Evolutionary conservation across 2,888 invertebrate species (phyloP).

Genomic region (Rhagium mordax): DNA sequence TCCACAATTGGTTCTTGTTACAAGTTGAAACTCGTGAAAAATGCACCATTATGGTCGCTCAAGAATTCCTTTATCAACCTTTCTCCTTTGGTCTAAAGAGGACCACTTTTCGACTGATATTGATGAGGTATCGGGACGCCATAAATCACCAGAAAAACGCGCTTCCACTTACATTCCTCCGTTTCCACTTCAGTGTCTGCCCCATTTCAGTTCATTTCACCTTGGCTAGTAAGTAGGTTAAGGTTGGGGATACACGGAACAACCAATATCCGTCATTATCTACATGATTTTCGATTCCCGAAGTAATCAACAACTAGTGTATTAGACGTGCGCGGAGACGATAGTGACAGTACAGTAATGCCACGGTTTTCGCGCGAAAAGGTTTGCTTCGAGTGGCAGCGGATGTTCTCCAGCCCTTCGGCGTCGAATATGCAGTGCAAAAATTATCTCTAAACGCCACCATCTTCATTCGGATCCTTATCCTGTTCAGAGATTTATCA

Average conservation of each 20-base stretch:
- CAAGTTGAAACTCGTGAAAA: too few relatives aligned
- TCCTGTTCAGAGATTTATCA: background rate
- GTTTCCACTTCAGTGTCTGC: background rate
- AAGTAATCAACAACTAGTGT: conserved; percentile 1
- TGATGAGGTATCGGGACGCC: background rate
- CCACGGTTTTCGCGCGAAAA: conserved; percentile 28
- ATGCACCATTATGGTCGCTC: too few relatives aligned
- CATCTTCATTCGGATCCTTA: background rate
- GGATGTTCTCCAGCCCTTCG: background rate
- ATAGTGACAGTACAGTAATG: conserved; percentile 14
- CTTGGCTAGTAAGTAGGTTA: conserved; percentile 7
- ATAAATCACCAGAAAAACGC: background rate
- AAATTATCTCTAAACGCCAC: background rate
- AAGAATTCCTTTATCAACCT: too few relatives aligned
- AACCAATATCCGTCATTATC: conserved; percentile 4
- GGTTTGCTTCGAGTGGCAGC: background rate
- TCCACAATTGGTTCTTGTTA: too few relatives aligned
- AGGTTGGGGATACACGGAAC: conserved; percentile 1
- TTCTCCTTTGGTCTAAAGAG: background rate
- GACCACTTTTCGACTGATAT: background rate
- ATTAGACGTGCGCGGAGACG: background rate
- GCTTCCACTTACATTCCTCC: background rate
- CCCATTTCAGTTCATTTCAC: background rate
- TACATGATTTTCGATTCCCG: conserved; percentile 16
- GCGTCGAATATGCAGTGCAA: background rate